phyloP scores from a whole-genome alignment of 1,140 invertebrate genomes.

The Asobara japonica region DNA sequence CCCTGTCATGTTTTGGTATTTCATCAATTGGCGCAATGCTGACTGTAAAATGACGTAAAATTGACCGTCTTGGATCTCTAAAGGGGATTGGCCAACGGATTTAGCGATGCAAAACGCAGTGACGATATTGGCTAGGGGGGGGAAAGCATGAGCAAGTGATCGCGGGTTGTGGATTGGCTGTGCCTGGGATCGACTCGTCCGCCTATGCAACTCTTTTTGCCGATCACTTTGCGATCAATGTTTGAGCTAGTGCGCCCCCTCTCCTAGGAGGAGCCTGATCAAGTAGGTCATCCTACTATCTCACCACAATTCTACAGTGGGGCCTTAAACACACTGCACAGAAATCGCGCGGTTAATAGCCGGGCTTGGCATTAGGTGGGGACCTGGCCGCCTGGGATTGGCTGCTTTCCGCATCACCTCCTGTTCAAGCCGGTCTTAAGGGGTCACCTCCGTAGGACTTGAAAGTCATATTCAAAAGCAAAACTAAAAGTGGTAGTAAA shows the following conservation, averaged over 20 bases:
- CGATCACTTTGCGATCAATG: conserved; percentile 60
- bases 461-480: too few species aligned
- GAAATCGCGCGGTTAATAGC: conserved; percentile 40
- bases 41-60: background rate
- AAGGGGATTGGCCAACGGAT: background rate
- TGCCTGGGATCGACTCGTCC: conserved; percentile 42
- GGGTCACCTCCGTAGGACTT: too few species aligned
- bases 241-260: conserved; percentile 59
- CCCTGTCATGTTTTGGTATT: background rate
- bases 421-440: too few species aligned
- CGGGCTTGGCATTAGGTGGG: conserved; percentile 1
- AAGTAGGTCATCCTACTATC: conserved; percentile 59
- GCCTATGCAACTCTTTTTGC: conserved; percentile 54
- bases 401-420: too few species aligned
- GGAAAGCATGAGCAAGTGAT: conserved; percentile 15
- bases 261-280: conserved; percentile 64
- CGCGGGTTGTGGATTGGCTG: conserved; percentile 27
- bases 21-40: background rate
- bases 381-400: too few species aligned
- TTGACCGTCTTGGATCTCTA: background rate
- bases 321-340: conserved; percentile 24
- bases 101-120: conserved; percentile 5
- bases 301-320: background rate
- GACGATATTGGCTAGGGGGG: background rate
- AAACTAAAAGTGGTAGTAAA: too few species aligned